Conservation (phyloP, 1,140 invertebrate species). For the Lepidurus apus region DNA sequence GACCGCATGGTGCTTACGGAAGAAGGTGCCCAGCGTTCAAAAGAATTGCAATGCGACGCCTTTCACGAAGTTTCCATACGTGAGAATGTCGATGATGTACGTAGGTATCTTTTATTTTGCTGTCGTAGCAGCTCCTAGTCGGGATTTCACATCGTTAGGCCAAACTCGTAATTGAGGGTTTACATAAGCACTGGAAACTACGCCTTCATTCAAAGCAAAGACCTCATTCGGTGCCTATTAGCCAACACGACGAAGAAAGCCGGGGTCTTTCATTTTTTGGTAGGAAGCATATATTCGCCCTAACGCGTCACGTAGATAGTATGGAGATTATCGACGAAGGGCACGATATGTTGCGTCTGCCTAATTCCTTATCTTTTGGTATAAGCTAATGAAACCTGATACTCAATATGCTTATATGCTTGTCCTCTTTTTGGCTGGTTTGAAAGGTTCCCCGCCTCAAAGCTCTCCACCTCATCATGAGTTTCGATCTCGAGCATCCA, state of each 20-base stretch:
- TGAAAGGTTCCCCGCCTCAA: neutral
- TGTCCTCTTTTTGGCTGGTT: neutral
- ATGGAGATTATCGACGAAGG: conserved; percentile 6
- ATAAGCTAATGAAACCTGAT: neutral
- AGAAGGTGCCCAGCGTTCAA: conserved; percentile 61
- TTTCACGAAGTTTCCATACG: conserved; percentile 78
- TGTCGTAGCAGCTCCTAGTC: conserved; percentile 1
- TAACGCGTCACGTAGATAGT: neutral
- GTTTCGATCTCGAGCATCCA: conserved; percentile 29
- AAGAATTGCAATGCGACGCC: conserved; percentile 68
- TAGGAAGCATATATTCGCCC: conserved; percentile 14
- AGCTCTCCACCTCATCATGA: conserved; percentile 22
- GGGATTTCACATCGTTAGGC: neutral
- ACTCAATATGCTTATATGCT: conserved; percentile 8
- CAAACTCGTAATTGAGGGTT: neutral
- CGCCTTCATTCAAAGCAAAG: neutral
- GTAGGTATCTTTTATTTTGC: conserved; percentile 6
- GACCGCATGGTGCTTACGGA: conserved; percentile 68
- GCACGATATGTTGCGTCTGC: neutral
- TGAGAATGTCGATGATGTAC: conserved; percentile 63
- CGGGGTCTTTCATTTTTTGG: conserved; percentile 21
- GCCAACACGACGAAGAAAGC: conserved; percentile 27
- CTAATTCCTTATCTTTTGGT: neutral
- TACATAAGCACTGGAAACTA: neutral
- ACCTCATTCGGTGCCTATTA: neutral